phyloP scores from a whole-genome alignment of 2,113 vertebrate species.

The Piaya cayana region DNA sequence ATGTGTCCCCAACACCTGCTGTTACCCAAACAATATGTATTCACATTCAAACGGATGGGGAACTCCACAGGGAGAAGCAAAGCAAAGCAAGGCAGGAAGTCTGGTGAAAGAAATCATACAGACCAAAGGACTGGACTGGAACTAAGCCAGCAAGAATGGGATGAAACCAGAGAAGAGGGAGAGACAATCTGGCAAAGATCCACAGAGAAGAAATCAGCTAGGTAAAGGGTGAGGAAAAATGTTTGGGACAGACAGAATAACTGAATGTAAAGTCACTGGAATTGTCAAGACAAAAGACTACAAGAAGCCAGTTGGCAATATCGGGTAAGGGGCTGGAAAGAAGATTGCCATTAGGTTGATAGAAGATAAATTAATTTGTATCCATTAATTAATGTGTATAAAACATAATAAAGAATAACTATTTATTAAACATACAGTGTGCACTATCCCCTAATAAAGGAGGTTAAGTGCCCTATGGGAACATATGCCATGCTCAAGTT shows the following conservation, averaged over 20 bases:
- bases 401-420: neutral
- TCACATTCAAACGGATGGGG: neutral
- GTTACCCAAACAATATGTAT: neutral
- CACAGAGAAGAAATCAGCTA: fast-evolving
- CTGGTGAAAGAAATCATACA: slow-evolving; percentile 9
- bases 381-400: neutral
- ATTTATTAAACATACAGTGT: neutral
- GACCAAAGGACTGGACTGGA: slow-evolving; percentile 29
- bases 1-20: neutral
- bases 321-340: neutral
- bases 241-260: neutral
- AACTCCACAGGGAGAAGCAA: neutral
- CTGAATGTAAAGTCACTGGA: neutral
- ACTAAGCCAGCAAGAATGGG: slow-evolving; percentile 28
- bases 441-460: neutral
- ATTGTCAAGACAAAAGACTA: neutral
- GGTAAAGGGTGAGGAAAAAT: neutral
- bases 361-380: neutral
- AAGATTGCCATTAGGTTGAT: neutral
- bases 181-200: neutral
- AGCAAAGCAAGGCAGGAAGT: slow-evolving; percentile 20
- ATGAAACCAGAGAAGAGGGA: neutral
- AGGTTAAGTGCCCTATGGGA: neutral
- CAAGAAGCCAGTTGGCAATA: neutral
- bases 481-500: neutral